Evolutionary conservation across 1,140 invertebrate species (phyloP), one percentile per base, ranked within the genome.

Genomic region (Caenorhabditis inopinata): DNA sequence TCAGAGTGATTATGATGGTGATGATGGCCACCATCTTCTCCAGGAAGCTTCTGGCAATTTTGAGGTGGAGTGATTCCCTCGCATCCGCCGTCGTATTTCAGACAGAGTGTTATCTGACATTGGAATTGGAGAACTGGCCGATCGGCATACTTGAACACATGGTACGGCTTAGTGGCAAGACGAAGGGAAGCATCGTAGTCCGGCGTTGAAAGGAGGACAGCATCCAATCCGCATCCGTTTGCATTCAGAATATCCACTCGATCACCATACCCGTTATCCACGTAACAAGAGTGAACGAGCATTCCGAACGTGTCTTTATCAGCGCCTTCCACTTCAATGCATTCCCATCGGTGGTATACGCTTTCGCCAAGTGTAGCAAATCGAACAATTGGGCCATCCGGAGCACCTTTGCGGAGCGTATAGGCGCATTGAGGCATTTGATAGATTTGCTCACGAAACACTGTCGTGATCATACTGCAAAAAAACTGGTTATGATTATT

Each of bases 91-190:
- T 88, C 87, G n/a, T 83, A 81, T 82, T 89, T 88, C 27, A 89
- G 42, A 80, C 87, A 88, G 7, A 88, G 78, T 6, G 87, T 88
- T 11, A 81, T 82, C 81, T 88, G 87, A 51, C 87, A 88, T 48
- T 89, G 87, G 73, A 88, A 88, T 78, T 89, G 87, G 1, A 89
- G 79, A n/a, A 88, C 87, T 5, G 86, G 86, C 14, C 85, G 62
- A 53, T 88, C 87, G 0, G 87, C 87, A 81, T 88, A 88, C 73
- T 88, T 88, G 78, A 88, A 88, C 1, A 88, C 87, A 51, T 89
- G 86, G 80, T 85, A 87, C 0, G 82, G 83, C 73, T 85, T 89
- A 5, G 80, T 82, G 16, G 87, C 87, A 14, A 88, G 58, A 21
- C 84, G 80, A 11, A 88, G 78, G 25, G 35, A 83, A 14, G 42